Conservation (phyloP, 1,140 invertebrate genomes). For the Orussus abietinus region DNA sequence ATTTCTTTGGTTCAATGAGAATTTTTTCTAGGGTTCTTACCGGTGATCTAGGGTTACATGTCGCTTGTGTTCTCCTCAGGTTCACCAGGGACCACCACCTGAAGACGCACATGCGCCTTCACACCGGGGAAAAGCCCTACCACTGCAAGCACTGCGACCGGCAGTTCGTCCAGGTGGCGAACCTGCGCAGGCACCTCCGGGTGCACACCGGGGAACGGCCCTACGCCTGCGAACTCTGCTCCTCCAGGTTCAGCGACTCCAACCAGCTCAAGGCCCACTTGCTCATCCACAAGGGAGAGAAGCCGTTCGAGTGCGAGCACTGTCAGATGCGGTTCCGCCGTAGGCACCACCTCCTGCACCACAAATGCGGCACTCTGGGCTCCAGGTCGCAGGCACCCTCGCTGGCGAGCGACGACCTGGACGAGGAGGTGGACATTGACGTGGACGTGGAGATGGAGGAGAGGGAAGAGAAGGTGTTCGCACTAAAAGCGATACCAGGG, state of each 20-base stretch:
- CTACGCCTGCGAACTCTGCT: slow-evolving; percentile 86
- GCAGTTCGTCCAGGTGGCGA: slow-evolving; percentile 91
- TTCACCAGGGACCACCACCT: slow-evolving; percentile 95
- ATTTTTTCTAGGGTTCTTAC: no score
- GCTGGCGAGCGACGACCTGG: slow-evolving; percentile 42
- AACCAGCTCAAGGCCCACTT: slow-evolving; percentile 91
- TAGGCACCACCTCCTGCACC: slow-evolving; percentile 79
- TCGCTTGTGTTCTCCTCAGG: slow-evolving; percentile 31
- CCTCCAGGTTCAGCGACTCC: slow-evolving; percentile 86
- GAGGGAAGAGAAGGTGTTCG: slow-evolving; percentile 6
- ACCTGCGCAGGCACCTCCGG: slow-evolving; percentile 85
- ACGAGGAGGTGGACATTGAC: slow-evolving; percentile 34
- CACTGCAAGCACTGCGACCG: slow-evolving; percentile 87
- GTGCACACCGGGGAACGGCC: slow-evolving; percentile 95
- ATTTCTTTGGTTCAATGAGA: no score
- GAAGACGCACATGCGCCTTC: slow-evolving; percentile 88
- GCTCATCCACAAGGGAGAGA: slow-evolving; percentile 85
- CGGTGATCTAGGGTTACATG: no score
- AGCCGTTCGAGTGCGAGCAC: slow-evolving; percentile 76
- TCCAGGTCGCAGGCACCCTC: slow-evolving; percentile 33
- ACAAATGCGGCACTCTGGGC: slow-evolving; percentile 71
- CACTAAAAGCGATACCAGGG: slow-evolving; percentile 26
- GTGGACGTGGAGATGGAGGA: slow-evolving; percentile 29
- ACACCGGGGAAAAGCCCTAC: slow-evolving; percentile 92
- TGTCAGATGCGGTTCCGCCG: slow-evolving; percentile 76